phyloP scores from a whole-genome alignment of 2,797 vertebrate species.

The Sternotherus odoratus region DNA sequence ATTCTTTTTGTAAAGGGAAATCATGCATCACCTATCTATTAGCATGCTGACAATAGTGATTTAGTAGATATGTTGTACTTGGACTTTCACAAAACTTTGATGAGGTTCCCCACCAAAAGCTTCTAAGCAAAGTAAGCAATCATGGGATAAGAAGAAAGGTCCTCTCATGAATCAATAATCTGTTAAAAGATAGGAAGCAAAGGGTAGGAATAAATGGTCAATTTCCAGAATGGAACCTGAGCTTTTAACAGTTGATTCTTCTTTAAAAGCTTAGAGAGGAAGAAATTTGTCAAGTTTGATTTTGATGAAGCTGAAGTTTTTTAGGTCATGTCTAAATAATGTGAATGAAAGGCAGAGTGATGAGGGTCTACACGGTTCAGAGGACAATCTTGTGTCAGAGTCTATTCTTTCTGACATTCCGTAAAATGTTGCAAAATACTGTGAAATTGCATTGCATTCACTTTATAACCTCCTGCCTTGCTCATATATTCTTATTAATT shows the following conservation, averaged over 20 bases:
- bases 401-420: neutral
- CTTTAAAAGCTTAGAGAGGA: neutral
- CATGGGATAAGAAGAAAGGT: too few relatives aligned
- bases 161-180: too few relatives aligned
- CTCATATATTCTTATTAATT: neutral
- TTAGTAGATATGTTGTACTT: too few relatives aligned
- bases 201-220: too few relatives aligned
- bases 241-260: neutral
- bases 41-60: too few relatives aligned
- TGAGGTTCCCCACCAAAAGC: too few relatives aligned
- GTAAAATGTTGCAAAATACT: neutral
- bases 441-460: neutral
- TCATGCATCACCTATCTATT: too few relatives aligned
- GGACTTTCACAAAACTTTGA: too few relatives aligned
- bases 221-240: neutral
- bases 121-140: too few relatives aligned
- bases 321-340: neutral
- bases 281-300: neutral
- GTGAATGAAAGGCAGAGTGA: neutral
- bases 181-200: too few relatives aligned
- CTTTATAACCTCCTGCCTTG: neutral
- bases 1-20: too few relatives aligned
- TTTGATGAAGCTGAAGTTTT: slow-evolving; percentile 6
- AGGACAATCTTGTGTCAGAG: accelerated
- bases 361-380: neutral